These are phyloP conservation scores for Chlorocebus sabaeus DNA, from an alignment of 2,113 vertebrate genomes.

Conservation along the genomic window DNA sequence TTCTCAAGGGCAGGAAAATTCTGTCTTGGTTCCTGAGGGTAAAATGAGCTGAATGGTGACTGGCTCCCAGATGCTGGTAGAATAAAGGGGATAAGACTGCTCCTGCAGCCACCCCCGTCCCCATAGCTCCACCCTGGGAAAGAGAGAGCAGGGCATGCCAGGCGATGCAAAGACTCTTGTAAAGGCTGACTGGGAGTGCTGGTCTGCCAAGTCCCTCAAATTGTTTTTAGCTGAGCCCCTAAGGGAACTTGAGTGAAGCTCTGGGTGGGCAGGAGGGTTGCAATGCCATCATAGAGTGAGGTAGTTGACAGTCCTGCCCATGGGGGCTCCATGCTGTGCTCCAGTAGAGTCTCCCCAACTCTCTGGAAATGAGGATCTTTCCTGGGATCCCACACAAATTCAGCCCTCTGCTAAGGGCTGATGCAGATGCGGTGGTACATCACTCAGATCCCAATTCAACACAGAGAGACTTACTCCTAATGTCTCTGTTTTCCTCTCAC, in stretches of 20 bases:
- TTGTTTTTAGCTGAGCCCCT: background rate
- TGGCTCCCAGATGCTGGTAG: background rate
- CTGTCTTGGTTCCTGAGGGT: background rate
- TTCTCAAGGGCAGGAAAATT: background rate
- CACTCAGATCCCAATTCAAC: background rate
- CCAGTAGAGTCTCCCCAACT: background rate
- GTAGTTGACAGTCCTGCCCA: background rate
- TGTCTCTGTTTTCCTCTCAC: background rate
- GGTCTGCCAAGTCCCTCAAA: background rate
- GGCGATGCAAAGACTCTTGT: background rate
- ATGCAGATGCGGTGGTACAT: background rate
- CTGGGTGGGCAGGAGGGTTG: background rate
- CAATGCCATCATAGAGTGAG: background rate
- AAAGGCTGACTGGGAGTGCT: background rate
- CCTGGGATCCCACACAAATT: background rate
- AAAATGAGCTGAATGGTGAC: background rate
- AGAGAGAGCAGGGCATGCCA: background rate
- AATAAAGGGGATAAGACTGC: background rate
- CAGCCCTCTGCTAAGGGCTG: background rate
- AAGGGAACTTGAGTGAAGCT: background rate
- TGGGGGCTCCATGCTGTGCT: background rate
- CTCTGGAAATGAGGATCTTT: background rate
- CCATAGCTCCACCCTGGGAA: background rate
- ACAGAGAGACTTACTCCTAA: background rate
- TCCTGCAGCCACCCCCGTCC: background rate